Evolutionary conservation across 1,140 invertebrate genomes (phyloP).

Genomic region (Brachionus manjavacas): DNA sequence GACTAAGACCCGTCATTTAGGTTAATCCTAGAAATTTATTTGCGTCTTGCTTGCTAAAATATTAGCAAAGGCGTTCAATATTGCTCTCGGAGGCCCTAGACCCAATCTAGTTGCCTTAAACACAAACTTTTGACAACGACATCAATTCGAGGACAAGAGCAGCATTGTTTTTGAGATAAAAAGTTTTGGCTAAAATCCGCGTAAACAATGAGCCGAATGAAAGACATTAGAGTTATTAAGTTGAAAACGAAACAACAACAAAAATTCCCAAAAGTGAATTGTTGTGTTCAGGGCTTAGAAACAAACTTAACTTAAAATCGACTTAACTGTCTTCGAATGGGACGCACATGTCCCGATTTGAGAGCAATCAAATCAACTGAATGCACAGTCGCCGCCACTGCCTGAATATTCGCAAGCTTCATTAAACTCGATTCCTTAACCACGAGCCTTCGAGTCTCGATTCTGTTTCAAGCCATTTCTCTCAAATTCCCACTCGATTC

Average conservation of each 20-base stretch:
- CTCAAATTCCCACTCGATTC: background rate
- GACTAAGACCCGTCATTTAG: background rate
- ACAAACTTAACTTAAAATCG: background rate
- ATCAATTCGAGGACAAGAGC: background rate
- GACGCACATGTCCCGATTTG: background rate
- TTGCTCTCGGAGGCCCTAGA: background rate
- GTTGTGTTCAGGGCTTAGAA: background rate
- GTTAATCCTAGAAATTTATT: constrained; percentile 24
- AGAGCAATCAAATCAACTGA: constrained; percentile 17
- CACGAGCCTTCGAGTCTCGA: background rate
- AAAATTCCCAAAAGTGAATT: constrained; percentile 37
- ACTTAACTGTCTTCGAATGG: background rate
- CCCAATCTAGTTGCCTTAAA: background rate
- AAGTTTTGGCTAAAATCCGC: background rate
- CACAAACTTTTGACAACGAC: background rate
- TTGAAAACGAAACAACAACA: background rate
- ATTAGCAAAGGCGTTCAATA: constrained; percentile 31
- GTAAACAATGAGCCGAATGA: background rate
- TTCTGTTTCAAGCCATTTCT: background rate
- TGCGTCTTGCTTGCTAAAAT: constrained; percentile 27
- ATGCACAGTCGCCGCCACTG: background rate
- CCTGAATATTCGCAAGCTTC: background rate
- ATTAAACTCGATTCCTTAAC: background rate
- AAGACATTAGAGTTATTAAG: constrained; percentile 30
- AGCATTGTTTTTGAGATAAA: constrained; percentile 21